phyloP scores from a whole-genome alignment of 2,113 vertebrate genomes.

The Parus major region DNA sequence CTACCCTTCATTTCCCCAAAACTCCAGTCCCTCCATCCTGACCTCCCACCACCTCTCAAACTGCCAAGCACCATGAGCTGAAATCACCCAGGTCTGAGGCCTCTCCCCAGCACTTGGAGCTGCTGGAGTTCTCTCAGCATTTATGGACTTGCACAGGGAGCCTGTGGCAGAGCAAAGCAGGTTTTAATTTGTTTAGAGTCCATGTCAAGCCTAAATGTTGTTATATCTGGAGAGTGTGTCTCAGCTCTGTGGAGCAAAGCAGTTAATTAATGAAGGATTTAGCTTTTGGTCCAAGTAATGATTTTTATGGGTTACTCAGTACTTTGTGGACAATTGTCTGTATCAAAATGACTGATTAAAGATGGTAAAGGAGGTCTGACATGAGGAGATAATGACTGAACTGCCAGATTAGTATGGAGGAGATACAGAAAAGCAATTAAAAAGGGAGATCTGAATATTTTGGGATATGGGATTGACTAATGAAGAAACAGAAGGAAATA shows the following conservation, averaged over 20 bases:
- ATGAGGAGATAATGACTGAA: constrained; percentile 55
- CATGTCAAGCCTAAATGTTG: background rate
- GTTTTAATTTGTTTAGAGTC: constrained; percentile 20
- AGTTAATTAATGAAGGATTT: constrained; percentile 63
- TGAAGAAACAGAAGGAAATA: constrained; percentile 31
- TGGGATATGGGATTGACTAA: background rate
- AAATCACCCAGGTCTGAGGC: background rate
- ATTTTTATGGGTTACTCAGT: constrained; percentile 1
- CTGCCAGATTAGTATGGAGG: background rate
- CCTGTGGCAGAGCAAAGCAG: background rate
- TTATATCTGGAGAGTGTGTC: background rate
- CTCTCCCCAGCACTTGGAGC: background rate
- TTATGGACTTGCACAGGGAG: background rate
- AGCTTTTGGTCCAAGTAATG: constrained; percentile 21
- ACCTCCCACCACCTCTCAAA: background rate
- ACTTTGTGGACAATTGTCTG: constrained; percentile 15
- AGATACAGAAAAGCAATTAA: constrained; percentile 59
- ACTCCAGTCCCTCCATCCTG: background rate
- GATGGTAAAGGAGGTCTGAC: constrained; percentile 33
- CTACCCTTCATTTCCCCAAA: fast-evolving
- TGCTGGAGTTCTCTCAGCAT: background rate
- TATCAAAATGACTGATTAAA: constrained; percentile 41
- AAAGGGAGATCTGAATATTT: constrained; percentile 41
- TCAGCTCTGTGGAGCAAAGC: background rate
- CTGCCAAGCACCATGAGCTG: background rate